A percentile compares a stretch with the other conserved stretches of the same genome.
Conservation (phyloP, 2,797 vertebrate genomes). For the Eulemur albifrons region DNA sequence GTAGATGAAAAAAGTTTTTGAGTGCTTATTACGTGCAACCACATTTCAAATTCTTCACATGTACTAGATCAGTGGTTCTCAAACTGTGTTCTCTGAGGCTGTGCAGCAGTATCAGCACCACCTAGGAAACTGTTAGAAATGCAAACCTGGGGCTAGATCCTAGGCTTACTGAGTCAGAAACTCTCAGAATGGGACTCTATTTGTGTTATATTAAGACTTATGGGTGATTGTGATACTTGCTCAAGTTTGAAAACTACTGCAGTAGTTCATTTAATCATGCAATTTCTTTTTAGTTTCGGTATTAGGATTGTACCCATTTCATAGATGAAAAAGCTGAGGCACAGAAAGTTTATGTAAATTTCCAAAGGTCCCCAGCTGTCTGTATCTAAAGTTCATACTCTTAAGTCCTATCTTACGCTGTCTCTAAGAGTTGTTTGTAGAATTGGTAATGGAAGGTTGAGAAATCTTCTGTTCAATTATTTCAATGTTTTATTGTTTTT, state of each 20-base stretch:
- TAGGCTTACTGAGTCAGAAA: neutral
- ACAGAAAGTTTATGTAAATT: neutral
- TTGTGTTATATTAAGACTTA: neutral
- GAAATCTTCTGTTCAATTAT: neutral
- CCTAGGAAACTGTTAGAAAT: neutral
- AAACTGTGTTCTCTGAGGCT: neutral
- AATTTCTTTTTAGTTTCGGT: neutral
- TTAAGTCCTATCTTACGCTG: neutral
- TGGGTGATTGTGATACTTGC: neutral
- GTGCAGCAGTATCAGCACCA: neutral
- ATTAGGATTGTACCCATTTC: neutral
- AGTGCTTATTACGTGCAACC: neutral
- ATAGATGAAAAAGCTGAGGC: neutral
- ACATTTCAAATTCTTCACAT: neutral
- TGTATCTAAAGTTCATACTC: neutral
- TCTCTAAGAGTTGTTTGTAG: neutral
- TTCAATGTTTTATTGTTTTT: neutral
- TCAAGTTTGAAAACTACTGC: neutral
- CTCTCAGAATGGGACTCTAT: neutral
- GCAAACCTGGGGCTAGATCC: neutral
- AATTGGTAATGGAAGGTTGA: neutral
- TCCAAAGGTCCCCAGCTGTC: neutral
- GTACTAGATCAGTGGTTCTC: neutral
- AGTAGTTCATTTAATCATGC: neutral
- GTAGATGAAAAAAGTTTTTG: neutral